phyloP scores from a whole-genome alignment of 1,140 invertebrate species.

The Atta colombica region DNA sequence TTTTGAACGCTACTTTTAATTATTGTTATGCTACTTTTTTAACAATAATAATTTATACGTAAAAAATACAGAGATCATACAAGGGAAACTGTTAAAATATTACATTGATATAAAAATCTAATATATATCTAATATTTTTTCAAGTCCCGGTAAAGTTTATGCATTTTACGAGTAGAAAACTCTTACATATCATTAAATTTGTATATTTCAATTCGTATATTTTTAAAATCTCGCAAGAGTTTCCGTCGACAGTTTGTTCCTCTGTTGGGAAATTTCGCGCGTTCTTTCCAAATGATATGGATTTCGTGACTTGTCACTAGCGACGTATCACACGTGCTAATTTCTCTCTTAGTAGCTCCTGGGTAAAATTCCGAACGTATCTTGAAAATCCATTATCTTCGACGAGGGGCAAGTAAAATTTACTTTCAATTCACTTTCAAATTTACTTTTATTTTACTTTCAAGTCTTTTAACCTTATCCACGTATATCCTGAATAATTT shows the following conservation, averaged over 20 bases:
- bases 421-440: neutral
- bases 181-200: neutral
- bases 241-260: neutral
- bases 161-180: neutral
- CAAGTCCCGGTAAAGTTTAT: neutral
- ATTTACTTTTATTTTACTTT: neutral
- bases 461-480: neutral
- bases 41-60: neutral
- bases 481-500: slow-evolving; percentile 38
- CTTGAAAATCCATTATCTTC: slow-evolving; percentile 44
- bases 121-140: neutral
- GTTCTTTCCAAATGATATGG: neutral
- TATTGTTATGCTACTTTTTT: too few species aligned
- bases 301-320: slow-evolving; percentile 32
- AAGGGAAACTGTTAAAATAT: neutral
- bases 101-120: neutral
- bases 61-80: neutral
- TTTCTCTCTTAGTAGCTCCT: neutral
- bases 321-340: slow-evolving; percentile 2
- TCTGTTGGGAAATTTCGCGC: slow-evolving; percentile 24
- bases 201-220: neutral
- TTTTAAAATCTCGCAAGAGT: neutral
- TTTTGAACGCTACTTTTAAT: too few species aligned
- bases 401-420: neutral
- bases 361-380: slow-evolving; percentile 23